Conservation (phyloP, 2,888 invertebrate genomes). For the Cyclophora punctaria region DNA sequence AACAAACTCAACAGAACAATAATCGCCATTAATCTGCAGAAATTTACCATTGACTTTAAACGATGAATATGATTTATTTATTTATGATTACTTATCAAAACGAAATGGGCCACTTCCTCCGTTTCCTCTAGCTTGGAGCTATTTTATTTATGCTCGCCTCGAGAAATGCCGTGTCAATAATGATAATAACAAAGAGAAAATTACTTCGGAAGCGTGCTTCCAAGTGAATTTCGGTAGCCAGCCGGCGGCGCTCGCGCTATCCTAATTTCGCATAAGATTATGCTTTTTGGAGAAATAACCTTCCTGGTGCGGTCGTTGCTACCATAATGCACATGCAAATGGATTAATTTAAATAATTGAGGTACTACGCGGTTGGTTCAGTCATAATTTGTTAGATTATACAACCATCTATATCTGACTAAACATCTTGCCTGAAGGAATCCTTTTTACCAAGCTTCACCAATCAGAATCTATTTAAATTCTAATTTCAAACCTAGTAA, state of each 20-base stretch:
- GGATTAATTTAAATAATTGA: slow-evolving; percentile 21
- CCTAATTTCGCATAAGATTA: slow-evolving; percentile 67
- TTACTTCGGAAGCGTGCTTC: slow-evolving; percentile 23
- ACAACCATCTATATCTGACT: not conserved
- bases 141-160: slow-evolving; percentile 4
- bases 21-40: too few species aligned
- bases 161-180: slow-evolving; percentile 7
- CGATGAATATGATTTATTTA: too few species aligned
- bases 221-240: slow-evolving; percentile 51
- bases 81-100: slow-evolving; percentile 5
- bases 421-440: too few species aligned
- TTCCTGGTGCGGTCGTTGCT: slow-evolving; percentile 17
- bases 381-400: not conserved
- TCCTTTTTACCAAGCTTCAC: too few species aligned
- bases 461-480: too few species aligned
- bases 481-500: too few species aligned
- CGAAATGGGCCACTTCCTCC: slow-evolving; percentile 18
- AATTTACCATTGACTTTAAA: too few species aligned
- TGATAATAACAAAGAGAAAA: slow-evolving; percentile 12
- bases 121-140: slow-evolving; percentile 15
- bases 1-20: too few species aligned
- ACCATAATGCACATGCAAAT: slow-evolving; percentile 2
- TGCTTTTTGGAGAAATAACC: slow-evolving; percentile 40
- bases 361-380: slow-evolving; percentile 15
- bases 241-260: slow-evolving; percentile 66